Conservation (phyloP, 2,797 vertebrate species). For the Eurystomus glaucurus region DNA sequence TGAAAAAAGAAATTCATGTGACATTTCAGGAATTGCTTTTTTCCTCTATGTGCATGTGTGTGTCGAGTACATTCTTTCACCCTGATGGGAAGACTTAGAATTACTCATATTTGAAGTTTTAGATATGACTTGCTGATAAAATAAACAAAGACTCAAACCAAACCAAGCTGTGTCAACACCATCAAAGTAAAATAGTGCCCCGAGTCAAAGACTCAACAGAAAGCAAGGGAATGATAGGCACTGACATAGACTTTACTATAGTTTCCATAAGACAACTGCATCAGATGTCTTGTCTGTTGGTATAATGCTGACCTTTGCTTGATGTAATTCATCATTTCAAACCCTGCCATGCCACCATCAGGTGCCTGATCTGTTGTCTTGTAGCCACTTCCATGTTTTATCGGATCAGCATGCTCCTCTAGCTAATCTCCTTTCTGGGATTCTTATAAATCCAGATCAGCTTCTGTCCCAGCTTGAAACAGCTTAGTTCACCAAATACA, state of each 20-base stretch:
- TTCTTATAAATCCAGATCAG: neutral
- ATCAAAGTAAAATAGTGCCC: neutral
- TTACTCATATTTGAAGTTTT: conserved; percentile 24
- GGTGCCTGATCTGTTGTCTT: neutral
- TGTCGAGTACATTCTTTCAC: neutral
- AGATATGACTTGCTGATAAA: neutral
- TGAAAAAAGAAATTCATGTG: neutral
- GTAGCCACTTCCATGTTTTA: neutral
- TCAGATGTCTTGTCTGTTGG: neutral
- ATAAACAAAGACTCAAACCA: neutral
- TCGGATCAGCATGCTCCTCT: neutral
- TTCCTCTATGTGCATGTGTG: neutral
- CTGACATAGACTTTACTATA: neutral
- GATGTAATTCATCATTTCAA: neutral
- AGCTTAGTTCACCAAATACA: neutral
- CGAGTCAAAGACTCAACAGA: neutral
- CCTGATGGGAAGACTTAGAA: neutral
- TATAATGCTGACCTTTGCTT: neutral
- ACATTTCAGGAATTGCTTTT: conserved; percentile 13
- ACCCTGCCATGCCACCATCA: neutral
- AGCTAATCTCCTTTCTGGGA: neutral
- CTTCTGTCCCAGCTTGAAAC: neutral
- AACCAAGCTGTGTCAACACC: neutral
- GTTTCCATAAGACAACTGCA: neutral
- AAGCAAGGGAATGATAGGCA: neutral